These are phyloP conservation scores for Tanypteryx hageni DNA, from an alignment of 2,888 invertebrate species.

Conservation along the genomic window DNA sequence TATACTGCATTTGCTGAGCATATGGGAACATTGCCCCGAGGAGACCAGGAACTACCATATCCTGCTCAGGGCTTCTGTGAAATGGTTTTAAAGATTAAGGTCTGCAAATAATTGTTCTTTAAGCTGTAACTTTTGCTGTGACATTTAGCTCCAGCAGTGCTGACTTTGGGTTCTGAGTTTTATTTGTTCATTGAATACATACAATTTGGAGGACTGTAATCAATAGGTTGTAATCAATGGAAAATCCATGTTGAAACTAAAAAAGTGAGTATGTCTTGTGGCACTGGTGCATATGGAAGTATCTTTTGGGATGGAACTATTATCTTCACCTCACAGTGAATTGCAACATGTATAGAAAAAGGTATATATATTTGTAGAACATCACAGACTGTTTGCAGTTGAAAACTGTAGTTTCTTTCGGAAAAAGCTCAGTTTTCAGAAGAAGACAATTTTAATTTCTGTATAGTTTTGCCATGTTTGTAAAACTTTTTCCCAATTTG, in stretches of 20 bases:
- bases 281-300: constrained; percentile 8
- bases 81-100: constrained; percentile 46
- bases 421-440: constrained; percentile 52
- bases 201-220: neutral
- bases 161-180: neutral
- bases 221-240: constrained; percentile 31
- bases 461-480: constrained; percentile 57
- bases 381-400: constrained; percentile 56
- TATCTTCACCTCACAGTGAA: constrained; percentile 11
- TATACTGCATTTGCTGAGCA: too few species aligned
- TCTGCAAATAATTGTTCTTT: neutral
- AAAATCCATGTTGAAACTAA: constrained; percentile 15
- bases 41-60: too few species aligned
- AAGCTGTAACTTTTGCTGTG: constrained; percentile 21
- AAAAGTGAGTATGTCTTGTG: constrained; percentile 39
- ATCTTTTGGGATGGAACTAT: neutral
- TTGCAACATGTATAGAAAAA: constrained; percentile 41
- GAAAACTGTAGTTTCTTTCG: constrained; percentile 48
- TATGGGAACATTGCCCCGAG: too few species aligned
- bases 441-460: constrained; percentile 42
- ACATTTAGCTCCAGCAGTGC: neutral
- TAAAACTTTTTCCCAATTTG: constrained; percentile 50
- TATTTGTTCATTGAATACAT: neutral
- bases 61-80: constrained; percentile 56
- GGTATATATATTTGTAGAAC: constrained; percentile 62